Conservation (phyloP, 2,888 invertebrate genomes). For the Troglohyphantes excavatus region DNA sequence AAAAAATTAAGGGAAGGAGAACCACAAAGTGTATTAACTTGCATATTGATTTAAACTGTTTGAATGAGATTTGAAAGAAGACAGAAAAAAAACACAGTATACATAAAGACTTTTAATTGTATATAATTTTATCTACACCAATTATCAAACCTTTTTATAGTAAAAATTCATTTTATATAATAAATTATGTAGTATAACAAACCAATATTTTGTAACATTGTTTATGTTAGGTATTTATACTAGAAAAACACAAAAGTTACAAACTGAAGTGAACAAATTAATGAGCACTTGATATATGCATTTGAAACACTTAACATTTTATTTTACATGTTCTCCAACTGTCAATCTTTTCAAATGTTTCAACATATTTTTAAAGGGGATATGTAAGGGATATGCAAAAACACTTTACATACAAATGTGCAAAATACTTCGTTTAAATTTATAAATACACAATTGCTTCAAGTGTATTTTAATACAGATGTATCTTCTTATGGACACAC, state of each 20-base stretch:
- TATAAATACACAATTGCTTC: background rate
- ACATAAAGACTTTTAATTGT: constrained; percentile 68
- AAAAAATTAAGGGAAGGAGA: no score
- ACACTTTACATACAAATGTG: constrained; percentile 9
- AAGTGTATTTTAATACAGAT: background rate
- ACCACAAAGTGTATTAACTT: no score
- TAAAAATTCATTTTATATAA: constrained; percentile 63
- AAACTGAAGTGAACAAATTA: background rate
- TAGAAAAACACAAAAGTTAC: constrained; percentile 43
- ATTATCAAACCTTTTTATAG: constrained; percentile 72
- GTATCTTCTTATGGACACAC: background rate
- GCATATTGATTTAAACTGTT: no score
- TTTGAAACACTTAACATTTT: constrained; percentile 15
- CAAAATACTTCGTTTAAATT: background rate
- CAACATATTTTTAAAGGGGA: background rate
- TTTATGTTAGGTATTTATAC: constrained; percentile 31
- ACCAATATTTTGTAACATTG: constrained; percentile 63
- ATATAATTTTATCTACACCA: constrained; percentile 75
- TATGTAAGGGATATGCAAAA: background rate
- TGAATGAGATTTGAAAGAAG: background rate
- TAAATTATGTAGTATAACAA: constrained; percentile 62
- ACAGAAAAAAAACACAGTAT: constrained; percentile 18
- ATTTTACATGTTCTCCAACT: constrained; percentile 1
- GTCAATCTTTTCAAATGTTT: background rate
- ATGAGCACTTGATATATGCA: constrained; percentile 4